Evolutionary conservation across 2,888 invertebrate genomes (phyloP), one percentile per base, ranked within the genome.

Genomic region (Heteropelma amictum): DNA sequence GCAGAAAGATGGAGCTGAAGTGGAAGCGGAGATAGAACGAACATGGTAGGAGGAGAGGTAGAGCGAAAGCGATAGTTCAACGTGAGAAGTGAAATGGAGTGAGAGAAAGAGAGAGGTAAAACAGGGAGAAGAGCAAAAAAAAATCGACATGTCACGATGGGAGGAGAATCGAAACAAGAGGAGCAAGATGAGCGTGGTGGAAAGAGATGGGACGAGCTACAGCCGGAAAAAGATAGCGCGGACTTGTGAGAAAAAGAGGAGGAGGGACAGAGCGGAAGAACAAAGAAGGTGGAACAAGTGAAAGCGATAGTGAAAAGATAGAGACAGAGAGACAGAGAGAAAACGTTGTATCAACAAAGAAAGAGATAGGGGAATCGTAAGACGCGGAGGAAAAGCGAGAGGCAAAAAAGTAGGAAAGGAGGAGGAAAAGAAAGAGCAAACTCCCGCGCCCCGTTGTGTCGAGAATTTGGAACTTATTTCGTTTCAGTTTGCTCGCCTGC

Each of bases 381-480:
- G n/a, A n/a, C n/a, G n/a, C n/a, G 10, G 21, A 47, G 40, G 49
- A 21, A 19, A 33, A 61, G 64, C 54, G 30, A 73, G 69, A 61
- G 28, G 10, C 12, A 23, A 7, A 23, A 10, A 12, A 28, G 33
- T n/a, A 17, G 38, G 26, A n/a, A 8, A 14, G 23, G 26, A 14
- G 19, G 45, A 51, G 35, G 42, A 28, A 28, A 17, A 40, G 26
- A 17, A 35, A 42, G 54, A 33, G 68, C 45, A 67, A 14, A 40
- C 45, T 65, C 45, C 63, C 71, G 61, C 76, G n/a, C 65, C 58
- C 64, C 21, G 53, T 53, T 38, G 40, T 58, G 70, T 51, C 38
- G 56, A 78, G 82, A 84, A 84, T 84, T 83, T 79, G 64, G 74
- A 81, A 84, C 83, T 84, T 85, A 81, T 83, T 83, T 82, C 81